Base-by-base conservation (phyloP, 2,797 vertebrate genomes). In the Chelonia mydas region DNA sequence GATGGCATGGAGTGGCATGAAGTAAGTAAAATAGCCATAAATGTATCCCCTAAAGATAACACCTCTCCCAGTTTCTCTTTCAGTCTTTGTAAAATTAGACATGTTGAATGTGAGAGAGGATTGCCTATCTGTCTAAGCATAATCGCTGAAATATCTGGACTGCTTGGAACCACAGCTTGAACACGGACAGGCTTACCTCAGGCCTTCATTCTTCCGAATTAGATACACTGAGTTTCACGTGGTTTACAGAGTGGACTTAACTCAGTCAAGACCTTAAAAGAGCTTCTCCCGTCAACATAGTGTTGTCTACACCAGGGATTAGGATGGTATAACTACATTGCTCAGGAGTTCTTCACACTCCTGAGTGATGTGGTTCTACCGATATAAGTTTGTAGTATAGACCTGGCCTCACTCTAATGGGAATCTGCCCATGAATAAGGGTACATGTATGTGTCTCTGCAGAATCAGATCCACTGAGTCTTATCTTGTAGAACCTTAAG, bases 71-170 rank as follows among this genome's bases (percentile, higher is more conserved):
- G 89, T 96, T 93, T 92, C 92, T 79, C 79, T 53, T 86, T 85
- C 89, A 96, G 91, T 77, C 51, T 94, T 57, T 54, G 89, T 90
- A 84, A 94, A 97, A 94, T 47, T 89, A 96, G 95, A 89, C 41
- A n/a, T 0, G 0, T 55, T 37, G 87, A 90, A 88, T 11, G 25
- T 85, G n/a, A n/a, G 84, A 91, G 80, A 15, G 77, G 51, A 86
- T 49, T 57, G 72, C 21, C 3, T 0, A 51, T 54, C 54, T 86
- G 37, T 65, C 89, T 89, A 25, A 28, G 21, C 25, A 91, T 33
- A 1, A 0, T 1, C 0, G 5, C 55, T 87, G 81, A 95, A 94
- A 88, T 19, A 76, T 4, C 12, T 79, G 77, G 87, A 41, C 78
- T 89, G 45, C 68, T 84, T 91, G 76, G n/a, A 50, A 11, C 76